Base-by-base conservation (phyloP, 2,888 invertebrate genomes). In the Anticlea derivata region DNA sequence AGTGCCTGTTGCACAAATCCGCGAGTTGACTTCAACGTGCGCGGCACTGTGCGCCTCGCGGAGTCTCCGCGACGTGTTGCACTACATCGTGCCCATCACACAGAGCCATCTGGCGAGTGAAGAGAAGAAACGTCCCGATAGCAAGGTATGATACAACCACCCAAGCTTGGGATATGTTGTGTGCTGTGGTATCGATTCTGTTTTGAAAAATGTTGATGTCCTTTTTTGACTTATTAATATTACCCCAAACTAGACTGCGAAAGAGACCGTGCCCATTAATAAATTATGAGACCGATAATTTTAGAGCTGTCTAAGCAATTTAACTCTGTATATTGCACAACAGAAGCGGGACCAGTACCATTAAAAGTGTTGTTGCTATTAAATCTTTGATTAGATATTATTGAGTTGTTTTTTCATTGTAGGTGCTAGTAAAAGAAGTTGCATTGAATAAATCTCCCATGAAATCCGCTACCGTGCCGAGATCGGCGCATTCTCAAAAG, bases 1-100 rank as follows among this genome's bases (percentile, higher is more conserved):
- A 27, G 85, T 89, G 0, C 79, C 81, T 0, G 43, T 64, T 1
- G 51, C 68, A 3, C 77, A 80, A 43, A 64, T 80, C 1, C 79
- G 85, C 1, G 90, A 87, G 48, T 54, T 90, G 44, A 82, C 83
- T 0, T 95, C 98, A 0, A 95, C 97, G 1, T 91, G 97, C 55
- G 96, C 97, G 31, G 96, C 98, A 0, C 90, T 98, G 58, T 97
- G 97, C 70, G 94, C 94, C 33, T 80, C 86, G 0, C 76, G 80
- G 1, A 87, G 80, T 45, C 68, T 90, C 1, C 79, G 83, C 2
- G 88, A 89, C 39, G 85, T 88, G 0, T 58, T 90, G 43, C 84
- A 89, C 26, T 84, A 85, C 56, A 75, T 87, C 1, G 85, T 86
- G 7, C 88, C 88, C 0, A 68, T 86, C 5, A 86, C 89, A 0